These are phyloP conservation scores for Cochlearius cochlearius DNA, from an alignment of 2,113 vertebrate species.

Conservation along the genomic window DNA sequence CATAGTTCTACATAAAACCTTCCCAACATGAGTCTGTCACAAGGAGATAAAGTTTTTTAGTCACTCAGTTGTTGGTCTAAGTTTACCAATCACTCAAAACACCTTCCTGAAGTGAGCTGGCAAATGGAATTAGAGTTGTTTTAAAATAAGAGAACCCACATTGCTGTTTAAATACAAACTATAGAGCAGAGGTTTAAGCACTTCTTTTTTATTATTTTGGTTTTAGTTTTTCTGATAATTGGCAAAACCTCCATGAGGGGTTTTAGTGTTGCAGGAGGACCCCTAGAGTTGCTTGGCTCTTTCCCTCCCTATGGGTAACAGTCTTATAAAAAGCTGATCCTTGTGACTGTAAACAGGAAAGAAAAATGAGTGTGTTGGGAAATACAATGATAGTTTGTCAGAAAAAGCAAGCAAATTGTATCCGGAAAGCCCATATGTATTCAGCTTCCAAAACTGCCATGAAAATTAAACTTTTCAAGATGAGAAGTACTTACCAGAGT, in stretches of 20 bases:
- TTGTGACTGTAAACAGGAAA: slow-evolving; percentile 6
- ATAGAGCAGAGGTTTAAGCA: not conserved
- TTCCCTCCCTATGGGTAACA: not conserved
- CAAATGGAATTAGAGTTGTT: not conserved
- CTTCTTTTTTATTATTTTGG: not conserved
- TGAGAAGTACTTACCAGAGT: not conserved
- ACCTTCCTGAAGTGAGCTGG: not conserved
- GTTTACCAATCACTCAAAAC: not conserved
- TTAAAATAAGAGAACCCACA: not conserved
- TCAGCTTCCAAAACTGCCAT: not conserved
- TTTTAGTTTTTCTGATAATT: not conserved
- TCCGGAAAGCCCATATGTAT: not conserved
- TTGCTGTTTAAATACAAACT: not conserved
- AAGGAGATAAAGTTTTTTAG: not conserved
- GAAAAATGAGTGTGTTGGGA: not conserved
- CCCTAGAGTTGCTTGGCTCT: not conserved
- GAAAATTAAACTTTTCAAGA: slow-evolving; percentile 17
- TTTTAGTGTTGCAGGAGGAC: not conserved
- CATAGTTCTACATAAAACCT: not conserved
- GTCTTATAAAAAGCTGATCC: not conserved
- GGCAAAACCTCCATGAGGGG: not conserved
- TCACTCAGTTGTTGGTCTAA: not conserved
- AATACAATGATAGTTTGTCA: slow-evolving; percentile 3
- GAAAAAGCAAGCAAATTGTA: not conserved
- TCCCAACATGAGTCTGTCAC: not conserved